Base-by-base conservation (phyloP, 2,113 vertebrate genomes). In the Phrynosoma platyrhinos region DNA sequence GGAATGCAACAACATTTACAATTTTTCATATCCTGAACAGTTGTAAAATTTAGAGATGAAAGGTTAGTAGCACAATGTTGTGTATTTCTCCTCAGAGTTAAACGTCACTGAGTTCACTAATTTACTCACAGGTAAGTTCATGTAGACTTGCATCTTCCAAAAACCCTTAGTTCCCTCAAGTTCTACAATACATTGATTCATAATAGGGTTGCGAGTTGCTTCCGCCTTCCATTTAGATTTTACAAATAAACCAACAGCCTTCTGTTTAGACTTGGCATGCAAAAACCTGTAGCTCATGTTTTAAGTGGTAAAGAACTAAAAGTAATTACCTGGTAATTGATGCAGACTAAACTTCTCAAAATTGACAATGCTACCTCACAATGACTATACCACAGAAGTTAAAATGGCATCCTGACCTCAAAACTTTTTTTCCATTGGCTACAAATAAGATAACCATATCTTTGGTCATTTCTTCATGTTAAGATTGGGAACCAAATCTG, bases 401-500 rank as follows among this genome's bases (percentile, higher is more conserved):
- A 85, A 85, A 77, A 85, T 47, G 25, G 25, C 9, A 47, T 30
- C 18, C 9, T n/a, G 47, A 42, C 20, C 20, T 5, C 30, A 42
- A 71, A 16, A n/a, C 23, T 86, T 21, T 1, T 90, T 21, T 76
- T 5, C 3, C 36, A 30, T 36, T 77, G 36, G 25, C 27, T 69
- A 69, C 40, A 14, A 68, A n/a, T 36, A 81, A 21, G 13, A 3
- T 14, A 62, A 14, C 12, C 16, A 23, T 47, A 27, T 32, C 0
- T 12, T 79, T 78, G 52, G 82, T 47, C 62, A 9, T 62, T 9
- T 1, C 20, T 84, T 90, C n/a, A 68, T 89, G 84, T 86, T 78
- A 36, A 75, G 42, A 30, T 75, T 55, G 89, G 36, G 30, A 88
- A 87, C 9, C 36, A 91, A 80, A 21, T 0, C 90, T 93, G 77